These are phyloP conservation scores for Cebus imitator DNA, from an alignment of 2,113 vertebrate species.

Conservation along the genomic window DNA sequence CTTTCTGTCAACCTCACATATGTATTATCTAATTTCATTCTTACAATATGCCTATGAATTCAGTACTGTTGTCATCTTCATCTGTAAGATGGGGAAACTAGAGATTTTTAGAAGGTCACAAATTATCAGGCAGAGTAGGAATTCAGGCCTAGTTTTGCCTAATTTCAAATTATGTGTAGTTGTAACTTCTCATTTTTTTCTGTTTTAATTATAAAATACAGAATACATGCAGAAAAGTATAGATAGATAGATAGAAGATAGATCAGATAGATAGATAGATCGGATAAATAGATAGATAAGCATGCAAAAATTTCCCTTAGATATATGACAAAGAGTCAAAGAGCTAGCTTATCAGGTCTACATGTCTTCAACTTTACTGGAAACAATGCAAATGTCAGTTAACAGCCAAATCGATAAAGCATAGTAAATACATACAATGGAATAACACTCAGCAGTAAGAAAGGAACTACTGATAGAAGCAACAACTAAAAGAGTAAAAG, in stretches of 20 bases:
- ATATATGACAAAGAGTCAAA: background rate
- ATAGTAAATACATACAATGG: background rate
- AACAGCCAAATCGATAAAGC: background rate
- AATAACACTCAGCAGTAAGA: background rate
- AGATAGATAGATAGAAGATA: too few species aligned
- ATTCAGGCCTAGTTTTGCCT: background rate
- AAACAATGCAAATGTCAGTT: background rate
- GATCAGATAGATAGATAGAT: too few species aligned
- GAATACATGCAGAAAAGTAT: background rate
- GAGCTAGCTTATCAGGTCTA: background rate
- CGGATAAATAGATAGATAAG: too few species aligned
- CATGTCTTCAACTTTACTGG: background rate
- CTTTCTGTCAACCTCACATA: too few species aligned
- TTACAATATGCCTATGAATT: background rate
- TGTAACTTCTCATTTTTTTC: background rate
- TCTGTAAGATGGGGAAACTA: background rate
- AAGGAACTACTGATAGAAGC: background rate
- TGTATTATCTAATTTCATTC: background rate
- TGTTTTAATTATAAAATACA: background rate
- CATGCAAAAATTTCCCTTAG: background rate
- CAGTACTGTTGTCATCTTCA: background rate
- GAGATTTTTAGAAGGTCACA: background rate
- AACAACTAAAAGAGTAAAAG: background rate
- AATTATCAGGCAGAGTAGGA: background rate
- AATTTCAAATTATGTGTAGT: background rate